These are phyloP conservation scores for Lasioglossum morio DNA, from an alignment of 2,888 invertebrate species.

Conservation along the genomic window DNA sequence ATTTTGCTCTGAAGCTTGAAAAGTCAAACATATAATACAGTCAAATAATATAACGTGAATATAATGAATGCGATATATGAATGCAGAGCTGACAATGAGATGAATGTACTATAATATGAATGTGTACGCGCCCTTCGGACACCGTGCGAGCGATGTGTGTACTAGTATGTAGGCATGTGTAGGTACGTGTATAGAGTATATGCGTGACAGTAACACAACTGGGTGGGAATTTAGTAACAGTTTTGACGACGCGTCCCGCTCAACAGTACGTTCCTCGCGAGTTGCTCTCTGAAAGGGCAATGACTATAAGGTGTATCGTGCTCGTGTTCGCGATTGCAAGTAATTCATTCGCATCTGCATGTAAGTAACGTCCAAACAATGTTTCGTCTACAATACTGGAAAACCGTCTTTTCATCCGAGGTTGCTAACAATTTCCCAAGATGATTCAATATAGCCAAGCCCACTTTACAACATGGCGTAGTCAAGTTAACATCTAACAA, in stretches of 20 bases:
- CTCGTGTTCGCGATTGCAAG: constrained; percentile 68
- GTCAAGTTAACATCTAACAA: constrained; percentile 20
- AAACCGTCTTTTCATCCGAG: background rate
- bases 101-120: background rate
- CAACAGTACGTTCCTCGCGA: constrained; percentile 18
- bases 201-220: constrained; percentile 21
- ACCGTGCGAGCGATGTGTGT: background rate
- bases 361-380: constrained; percentile 70
- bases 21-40: no score
- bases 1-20: background rate
- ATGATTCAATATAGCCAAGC: constrained; percentile 74
- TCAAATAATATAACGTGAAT: background rate
- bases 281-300: constrained; percentile 66
- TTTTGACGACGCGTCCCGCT: constrained; percentile 46
- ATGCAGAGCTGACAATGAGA: no score
- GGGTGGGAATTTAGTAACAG: constrained; percentile 45
- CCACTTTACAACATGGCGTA: constrained; percentile 78
- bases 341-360: constrained; percentile 70
- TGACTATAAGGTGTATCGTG: constrained; percentile 75
- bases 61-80: no score
- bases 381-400: background rate
- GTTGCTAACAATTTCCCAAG: constrained; percentile 56
- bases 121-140: background rate
- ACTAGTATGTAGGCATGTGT: background rate
- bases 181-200: background rate